Evolutionary conservation across 1,140 invertebrate species (phyloP), one percentile per base, ranked within the genome.

Genomic region (Diachasmimorpha longicaudata): DNA sequence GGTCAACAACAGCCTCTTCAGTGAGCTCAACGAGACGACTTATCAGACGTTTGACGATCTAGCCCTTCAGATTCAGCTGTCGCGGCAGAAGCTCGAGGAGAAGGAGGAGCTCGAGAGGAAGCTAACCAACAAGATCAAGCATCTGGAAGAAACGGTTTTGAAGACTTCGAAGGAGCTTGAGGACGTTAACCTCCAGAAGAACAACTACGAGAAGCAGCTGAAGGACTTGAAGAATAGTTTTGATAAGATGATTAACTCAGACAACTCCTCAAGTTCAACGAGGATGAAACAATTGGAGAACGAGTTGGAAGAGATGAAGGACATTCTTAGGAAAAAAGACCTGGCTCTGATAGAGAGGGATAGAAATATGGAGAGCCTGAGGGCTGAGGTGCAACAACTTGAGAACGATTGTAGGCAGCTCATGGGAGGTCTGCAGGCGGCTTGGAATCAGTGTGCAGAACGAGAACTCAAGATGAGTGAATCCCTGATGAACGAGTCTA

Each of bases 361-460:
- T 77, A 89, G 90, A 76, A 86, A 92, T 80, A 90, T 95, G 90
- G 72, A 82, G 85, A 94, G 5, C 13, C 91, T 87, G 42, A 58
- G 9, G 16, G n/a, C 9, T 58, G 87, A 92, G 72, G 91, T 91
- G 21, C 86, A 93, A 91, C 90, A 92, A 76, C 90, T 91, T 1
- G 84, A 92, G 10, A 82, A 85, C 0, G 90, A 93, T 58, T 88
- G 90, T 23, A 90, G 91, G 44, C 87, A 92, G 42, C 85, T 94
- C 8, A 91, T 91, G 80, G 79, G 82, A 39, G 92, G 93, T 55
- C 90, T 92, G 36, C 89, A 91, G 1, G 86, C 90, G 55, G 91
- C 94, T 1, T 90, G 89, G 66, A 87, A 89, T 0, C 93, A 94
- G 81, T 90, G 94, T 16, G 87, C 90, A 0, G 85, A 91, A 14